Evolutionary conservation across 2,888 invertebrate genomes (phyloP).

Genomic region (Arrhopalites spinosus): DNA sequence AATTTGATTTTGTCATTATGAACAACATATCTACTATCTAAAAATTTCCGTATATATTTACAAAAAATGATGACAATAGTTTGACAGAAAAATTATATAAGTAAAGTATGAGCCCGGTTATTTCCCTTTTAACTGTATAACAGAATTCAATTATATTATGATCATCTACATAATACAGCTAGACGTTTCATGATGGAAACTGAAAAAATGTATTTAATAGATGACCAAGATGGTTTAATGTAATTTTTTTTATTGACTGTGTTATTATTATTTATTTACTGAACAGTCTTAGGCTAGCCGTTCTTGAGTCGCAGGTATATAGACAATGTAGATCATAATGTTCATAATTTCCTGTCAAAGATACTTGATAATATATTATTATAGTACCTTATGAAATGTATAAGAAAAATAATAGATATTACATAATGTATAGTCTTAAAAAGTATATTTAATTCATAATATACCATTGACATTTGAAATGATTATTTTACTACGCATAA

Average conservation of each 20-base stretch:
- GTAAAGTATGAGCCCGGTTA: no score
- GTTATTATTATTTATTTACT: conserved; percentile 5
- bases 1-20: no score
- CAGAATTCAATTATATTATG: no score
- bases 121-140: not conserved
- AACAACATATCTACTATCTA: no score
- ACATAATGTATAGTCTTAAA: not conserved
- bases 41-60: no score
- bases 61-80: no score
- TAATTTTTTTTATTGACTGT: conserved; percentile 6
- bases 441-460: not conserved
- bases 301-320: not conserved
- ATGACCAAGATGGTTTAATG: not conserved
- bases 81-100: no score
- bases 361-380: not conserved
- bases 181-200: no score
- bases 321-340: not conserved
- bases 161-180: no score
- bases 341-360: not conserved
- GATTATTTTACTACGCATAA: conserved; percentile 13
- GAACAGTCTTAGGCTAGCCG: not conserved
- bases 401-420: not conserved
- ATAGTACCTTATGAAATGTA: conserved; percentile 7
- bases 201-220: not conserved
- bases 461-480: not conserved